phyloP scores from a whole-genome alignment of 2,797 vertebrate species.

The Liparis tanakae region DNA sequence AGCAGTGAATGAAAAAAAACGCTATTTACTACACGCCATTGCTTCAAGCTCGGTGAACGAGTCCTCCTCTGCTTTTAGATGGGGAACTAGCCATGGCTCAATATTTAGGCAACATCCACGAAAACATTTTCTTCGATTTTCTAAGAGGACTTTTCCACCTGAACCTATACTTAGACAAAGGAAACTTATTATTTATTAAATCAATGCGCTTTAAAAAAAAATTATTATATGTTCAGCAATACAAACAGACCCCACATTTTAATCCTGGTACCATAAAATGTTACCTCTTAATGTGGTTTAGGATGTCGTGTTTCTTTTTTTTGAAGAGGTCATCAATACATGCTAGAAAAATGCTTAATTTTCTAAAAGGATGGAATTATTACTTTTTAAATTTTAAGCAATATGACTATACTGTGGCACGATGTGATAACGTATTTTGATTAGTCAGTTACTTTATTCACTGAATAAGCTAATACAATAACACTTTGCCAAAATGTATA shows the following conservation, averaged over 20 bases:
- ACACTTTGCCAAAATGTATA: neutral
- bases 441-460: neutral
- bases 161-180: neutral
- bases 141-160: too few relatives aligned
- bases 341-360: neutral
- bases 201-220: neutral
- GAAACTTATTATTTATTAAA: neutral
- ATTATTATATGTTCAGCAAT: neutral
- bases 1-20: slow-evolving; percentile 64
- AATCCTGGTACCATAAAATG: neutral
- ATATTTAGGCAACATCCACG: neutral
- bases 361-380: neutral
- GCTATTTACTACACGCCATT: slow-evolving; percentile 57
- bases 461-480: neutral
- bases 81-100: neutral
- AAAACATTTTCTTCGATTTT: neutral
- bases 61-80: slow-evolving; percentile 1
- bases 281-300: neutral
- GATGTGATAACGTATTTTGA: neutral
- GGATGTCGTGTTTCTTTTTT: neutral
- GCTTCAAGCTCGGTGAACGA: slow-evolving; percentile 33
- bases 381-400: neutral
- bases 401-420: neutral
- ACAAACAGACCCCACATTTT: neutral
- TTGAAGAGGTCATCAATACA: neutral